Base-by-base conservation (phyloP, 2,113 vertebrate genomes). In the Saccopteryx leptura region DNA sequence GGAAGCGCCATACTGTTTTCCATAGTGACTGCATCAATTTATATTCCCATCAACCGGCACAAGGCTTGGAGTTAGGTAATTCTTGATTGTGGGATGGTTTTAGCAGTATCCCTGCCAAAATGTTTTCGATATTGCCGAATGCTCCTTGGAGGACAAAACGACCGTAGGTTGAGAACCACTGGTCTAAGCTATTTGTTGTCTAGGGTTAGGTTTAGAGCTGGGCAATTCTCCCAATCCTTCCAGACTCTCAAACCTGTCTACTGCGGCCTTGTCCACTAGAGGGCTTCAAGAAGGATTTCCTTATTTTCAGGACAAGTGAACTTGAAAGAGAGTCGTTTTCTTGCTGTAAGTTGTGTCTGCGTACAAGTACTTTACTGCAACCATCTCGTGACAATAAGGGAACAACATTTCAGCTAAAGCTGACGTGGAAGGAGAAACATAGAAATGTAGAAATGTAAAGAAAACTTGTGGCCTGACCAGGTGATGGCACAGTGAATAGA, bases 211-310 rank as follows among this genome's bases (percentile, higher is more conserved):
- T 24, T 81, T 78, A 78, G 14, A 50, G 60, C 5, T 54, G 63
- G 52, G 28, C 24, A 21, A 23, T 19, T 17, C 17, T 78, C 50
- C 74, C 74, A 7, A 21, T 31, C 48, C 8, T 52, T 50, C 48
- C 15, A 48, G 15, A 39, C 21, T 93, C 19, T 48, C 58, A 28
- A 75, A 79, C 46, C 11, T 8, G 52, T 80, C 23, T 81, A 28
- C 18, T n/a, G 26, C 56, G 72, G 33, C 52, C 33, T 46, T 87
- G 50, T 90, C 94, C 94, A 90, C 94, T 95, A 95, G 95, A 94
- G 91, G 95, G 94, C 85, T 87, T 69, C 88, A 24, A 50, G 75
- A 71, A 85, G 74, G 88, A 39, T 31, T 71, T 66, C 39, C 13
- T 72, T 39, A 54, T 12, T 60, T 21, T 52, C 60, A n/a, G 18